Percentiles rank a stretch among this genome's conserved stretches.
Conservation (phyloP, 2,797 vertebrate species). For the Xenopus petersii region DNA sequence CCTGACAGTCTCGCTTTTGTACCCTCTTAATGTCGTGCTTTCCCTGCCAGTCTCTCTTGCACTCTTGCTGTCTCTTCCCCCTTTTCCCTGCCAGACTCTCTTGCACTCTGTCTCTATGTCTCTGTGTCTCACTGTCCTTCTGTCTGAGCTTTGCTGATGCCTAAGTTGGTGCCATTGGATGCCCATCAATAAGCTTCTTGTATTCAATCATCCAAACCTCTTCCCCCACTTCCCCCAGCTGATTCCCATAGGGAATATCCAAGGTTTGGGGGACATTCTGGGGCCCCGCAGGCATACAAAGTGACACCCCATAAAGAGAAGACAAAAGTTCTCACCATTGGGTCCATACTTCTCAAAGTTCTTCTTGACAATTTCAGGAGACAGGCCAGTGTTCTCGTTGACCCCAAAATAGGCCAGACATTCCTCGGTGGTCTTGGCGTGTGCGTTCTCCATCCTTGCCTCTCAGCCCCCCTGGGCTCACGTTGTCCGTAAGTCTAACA, state of each 20-base stretch:
- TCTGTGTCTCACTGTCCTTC: no score
- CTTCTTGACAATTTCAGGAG: conserved; percentile 81
- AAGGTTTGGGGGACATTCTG: no score
- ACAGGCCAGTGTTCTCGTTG: conserved; percentile 72
- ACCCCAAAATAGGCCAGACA: conserved; percentile 80
- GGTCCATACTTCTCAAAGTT: conserved; percentile 79
- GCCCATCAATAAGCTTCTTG: no score
- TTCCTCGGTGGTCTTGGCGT: conserved; percentile 71
- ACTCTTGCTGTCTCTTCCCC: background rate
- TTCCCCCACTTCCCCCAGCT: no score
- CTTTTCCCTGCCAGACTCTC: no score
- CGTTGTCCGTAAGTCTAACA: conserved; percentile 49
- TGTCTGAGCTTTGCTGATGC: no score
- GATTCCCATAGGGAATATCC: no score
- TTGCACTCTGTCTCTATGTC: background rate
- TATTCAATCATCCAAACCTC: no score
- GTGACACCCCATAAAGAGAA: no score
- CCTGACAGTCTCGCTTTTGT: no score
- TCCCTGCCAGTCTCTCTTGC: background rate
- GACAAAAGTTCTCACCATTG: conserved; percentile 75
- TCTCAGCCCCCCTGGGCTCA: conserved; percentile 50
- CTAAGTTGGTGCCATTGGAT: no score
- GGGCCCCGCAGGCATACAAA: no score
- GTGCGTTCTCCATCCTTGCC: conserved; percentile 79
- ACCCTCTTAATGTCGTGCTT: background rate